phyloP scores from a whole-genome alignment of 2,888 invertebrate genomes.

The Lysandra coridon region DNA sequence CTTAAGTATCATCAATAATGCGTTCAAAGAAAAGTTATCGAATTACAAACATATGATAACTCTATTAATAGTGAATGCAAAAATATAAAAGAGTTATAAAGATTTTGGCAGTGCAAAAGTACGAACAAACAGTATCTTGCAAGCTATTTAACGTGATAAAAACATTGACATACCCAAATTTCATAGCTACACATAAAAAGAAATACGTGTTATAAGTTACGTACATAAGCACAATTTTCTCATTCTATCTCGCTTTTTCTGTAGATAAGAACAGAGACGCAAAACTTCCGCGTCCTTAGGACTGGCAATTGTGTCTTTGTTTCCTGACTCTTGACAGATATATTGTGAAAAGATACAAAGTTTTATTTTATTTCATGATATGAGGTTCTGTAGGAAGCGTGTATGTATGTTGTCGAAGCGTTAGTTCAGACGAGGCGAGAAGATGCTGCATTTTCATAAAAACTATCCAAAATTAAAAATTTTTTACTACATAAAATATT shows the following conservation, averaged over 20 bases:
- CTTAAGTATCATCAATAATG: not conserved
- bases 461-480: no score
- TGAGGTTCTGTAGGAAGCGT: not conserved
- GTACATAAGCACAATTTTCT: not conserved
- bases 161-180: not conserved
- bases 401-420: no score
- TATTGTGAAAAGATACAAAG: not conserved
- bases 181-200: not conserved
- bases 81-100: not conserved
- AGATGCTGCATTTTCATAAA: no score
- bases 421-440: no score
- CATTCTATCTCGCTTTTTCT: not conserved
- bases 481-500: no score
- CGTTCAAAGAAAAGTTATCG: no score
- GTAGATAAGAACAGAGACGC: not conserved
- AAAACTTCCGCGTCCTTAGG: not conserved
- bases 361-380: not conserved
- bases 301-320: not conserved
- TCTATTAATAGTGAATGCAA: no score
- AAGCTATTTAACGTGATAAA: not conserved
- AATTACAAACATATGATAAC: not conserved
- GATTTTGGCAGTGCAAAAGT: not conserved
- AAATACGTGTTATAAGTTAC: not conserved
- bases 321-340: not conserved
- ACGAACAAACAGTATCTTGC: not conserved